A percentile compares a stretch with the other conserved stretches of the same genome.
Conservation (phyloP, 2,797 vertebrate species). For the Otolemur crassicaudatus region DNA sequence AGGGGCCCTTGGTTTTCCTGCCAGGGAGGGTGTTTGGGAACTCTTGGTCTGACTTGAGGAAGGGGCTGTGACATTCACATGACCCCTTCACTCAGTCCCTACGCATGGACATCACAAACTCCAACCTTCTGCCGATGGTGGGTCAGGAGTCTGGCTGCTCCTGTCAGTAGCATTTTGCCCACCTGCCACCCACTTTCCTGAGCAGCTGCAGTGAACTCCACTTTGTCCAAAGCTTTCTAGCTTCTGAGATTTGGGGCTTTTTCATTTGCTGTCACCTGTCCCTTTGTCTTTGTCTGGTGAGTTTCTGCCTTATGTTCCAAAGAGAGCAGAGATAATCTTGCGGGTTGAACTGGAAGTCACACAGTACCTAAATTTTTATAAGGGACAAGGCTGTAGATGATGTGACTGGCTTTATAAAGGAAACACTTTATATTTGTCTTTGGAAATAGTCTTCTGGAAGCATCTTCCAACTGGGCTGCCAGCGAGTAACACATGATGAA, state of each 20-base stretch:
- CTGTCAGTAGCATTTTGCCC: not conserved
- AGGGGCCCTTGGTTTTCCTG: not conserved
- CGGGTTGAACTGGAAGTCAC: not conserved
- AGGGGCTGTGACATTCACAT: not conserved
- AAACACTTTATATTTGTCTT: not conserved
- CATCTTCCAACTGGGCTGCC: not conserved
- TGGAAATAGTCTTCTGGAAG: not conserved
- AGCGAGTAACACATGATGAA: not conserved
- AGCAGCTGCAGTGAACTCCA: not conserved
- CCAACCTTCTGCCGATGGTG: not conserved
- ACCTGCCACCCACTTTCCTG: not conserved
- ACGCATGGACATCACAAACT: not conserved
- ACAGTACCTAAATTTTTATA: not conserved
- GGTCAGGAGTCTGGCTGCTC: not conserved
- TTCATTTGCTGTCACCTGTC: not conserved
- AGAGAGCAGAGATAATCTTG: not conserved
- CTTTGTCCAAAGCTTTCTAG: not conserved
- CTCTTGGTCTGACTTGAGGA: not conserved
- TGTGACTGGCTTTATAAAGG: not conserved
- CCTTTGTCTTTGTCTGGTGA: not conserved
- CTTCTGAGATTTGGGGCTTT: not conserved
- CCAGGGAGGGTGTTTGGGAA: not conserved
- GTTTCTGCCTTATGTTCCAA: not conserved
- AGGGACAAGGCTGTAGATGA: not conserved
- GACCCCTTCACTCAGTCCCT: not conserved